These are phyloP conservation scores for Eumeta japonica DNA, from an alignment of 1,140 invertebrate species.

Conservation along the genomic window DNA sequence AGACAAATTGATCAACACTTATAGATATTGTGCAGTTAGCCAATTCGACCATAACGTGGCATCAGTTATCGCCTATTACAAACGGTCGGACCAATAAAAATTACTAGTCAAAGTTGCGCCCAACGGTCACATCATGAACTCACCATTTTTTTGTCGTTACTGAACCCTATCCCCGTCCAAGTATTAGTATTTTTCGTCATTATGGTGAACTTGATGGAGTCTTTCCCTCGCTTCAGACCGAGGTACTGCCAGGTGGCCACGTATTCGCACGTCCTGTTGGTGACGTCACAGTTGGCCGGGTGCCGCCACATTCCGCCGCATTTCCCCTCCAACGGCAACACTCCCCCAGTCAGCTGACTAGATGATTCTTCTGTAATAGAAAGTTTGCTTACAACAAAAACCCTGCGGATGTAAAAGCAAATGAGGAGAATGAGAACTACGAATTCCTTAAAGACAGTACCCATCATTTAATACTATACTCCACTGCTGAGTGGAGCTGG, in stretches of 20 bases:
- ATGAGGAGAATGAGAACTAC: too few relatives aligned
- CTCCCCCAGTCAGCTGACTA: slow-evolving; percentile 27
- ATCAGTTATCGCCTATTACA: too few relatives aligned
- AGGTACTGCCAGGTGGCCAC: slow-evolving; percentile 82
- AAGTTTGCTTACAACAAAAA: neutral
- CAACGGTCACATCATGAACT: too few relatives aligned
- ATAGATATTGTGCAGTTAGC: too few relatives aligned
- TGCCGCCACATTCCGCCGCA: slow-evolving; percentile 79
- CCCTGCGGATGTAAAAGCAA: neutral
- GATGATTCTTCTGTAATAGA: slow-evolving; percentile 48
- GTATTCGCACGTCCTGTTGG: slow-evolving; percentile 78
- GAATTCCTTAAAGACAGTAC: too few relatives aligned
- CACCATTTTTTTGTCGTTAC: slow-evolving; percentile 83
- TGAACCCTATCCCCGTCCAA: slow-evolving; percentile 95
- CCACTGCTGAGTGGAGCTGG: too few relatives aligned
- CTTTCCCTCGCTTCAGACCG: slow-evolving; percentile 63
- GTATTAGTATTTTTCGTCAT: slow-evolving; percentile 74
- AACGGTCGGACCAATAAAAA: too few relatives aligned
- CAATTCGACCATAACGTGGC: too few relatives aligned
- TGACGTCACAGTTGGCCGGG: slow-evolving; percentile 68
- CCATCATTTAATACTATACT: too few relatives aligned
- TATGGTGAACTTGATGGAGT: slow-evolving; percentile 85
- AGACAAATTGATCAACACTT: too few relatives aligned
- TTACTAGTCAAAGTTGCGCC: too few relatives aligned
- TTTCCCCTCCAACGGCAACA: slow-evolving; percentile 45